Conservation (phyloP, 2,888 invertebrate species). For the Frankliniella fusca region DNA sequence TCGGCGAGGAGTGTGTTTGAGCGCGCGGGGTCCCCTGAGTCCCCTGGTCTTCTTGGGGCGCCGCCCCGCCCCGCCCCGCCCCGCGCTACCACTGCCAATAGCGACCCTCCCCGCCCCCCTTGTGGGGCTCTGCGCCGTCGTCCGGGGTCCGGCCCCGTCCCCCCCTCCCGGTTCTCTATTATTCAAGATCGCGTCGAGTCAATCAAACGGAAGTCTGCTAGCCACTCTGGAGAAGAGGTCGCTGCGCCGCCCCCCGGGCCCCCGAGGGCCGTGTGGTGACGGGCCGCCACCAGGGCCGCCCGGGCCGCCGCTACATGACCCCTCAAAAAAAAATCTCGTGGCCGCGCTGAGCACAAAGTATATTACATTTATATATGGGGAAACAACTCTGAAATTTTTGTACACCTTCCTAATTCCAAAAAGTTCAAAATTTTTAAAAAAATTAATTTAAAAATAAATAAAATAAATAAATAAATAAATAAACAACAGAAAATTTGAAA, state of each 20-base stretch:
- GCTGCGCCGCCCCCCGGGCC: not conserved
- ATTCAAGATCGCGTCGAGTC: conserved; percentile 11
- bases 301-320: not conserved
- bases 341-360: no score
- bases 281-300: not conserved
- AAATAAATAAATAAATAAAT: no score
- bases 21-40: not conserved
- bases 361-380: no score
- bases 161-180: no score
- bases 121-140: not conserved
- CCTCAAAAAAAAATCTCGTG: no score
- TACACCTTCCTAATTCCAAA: no score
- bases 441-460: no score
- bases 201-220: conserved; percentile 8
- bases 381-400: no score
- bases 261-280: not conserved
- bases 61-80: not conserved
- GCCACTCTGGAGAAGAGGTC: not conserved
- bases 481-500: no score
- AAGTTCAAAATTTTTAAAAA: no score
- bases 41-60: not conserved
- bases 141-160: not conserved
- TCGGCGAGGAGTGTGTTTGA: not conserved
- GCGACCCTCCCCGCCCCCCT: not conserved
- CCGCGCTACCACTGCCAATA: not conserved